Evolutionary conservation across 1,140 invertebrate genomes (phyloP).

Genomic region (Cotesia vestalis): DNA sequence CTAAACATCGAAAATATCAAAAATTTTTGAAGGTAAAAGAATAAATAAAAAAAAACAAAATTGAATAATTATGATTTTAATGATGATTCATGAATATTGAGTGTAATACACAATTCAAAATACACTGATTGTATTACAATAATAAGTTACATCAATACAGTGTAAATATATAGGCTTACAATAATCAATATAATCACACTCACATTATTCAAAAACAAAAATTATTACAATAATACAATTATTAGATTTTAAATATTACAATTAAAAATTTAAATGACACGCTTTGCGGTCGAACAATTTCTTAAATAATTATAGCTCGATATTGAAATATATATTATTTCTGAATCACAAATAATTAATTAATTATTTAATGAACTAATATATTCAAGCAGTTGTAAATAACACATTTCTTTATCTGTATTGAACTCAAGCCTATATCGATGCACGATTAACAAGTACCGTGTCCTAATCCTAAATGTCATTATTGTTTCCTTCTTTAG

Average conservation of each 20-base stretch:
- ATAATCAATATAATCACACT: conserved; percentile 32
- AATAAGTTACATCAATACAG: conserved; percentile 43
- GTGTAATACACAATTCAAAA: conserved; percentile 45
- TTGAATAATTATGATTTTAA: conserved; percentile 1
- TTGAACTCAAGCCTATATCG: too few relatives aligned
- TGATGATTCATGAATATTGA: conserved; percentile 44
- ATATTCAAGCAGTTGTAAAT: too few relatives aligned
- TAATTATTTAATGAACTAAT: too few relatives aligned
- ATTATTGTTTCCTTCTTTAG: not conserved
- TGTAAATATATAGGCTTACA: conserved; percentile 38
- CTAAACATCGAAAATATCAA: not conserved
- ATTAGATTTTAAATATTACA: too few relatives aligned
- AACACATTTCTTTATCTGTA: too few relatives aligned
- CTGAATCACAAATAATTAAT: not conserved
- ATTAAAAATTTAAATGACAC: too few relatives aligned
- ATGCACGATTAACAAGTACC: too few relatives aligned
- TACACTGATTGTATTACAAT: conserved; percentile 46
- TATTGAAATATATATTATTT: conserved; percentile 24
- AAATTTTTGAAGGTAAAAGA: conserved; percentile 46
- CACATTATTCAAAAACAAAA: conserved; percentile 20
- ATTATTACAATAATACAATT: not conserved
- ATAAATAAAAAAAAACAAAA: conserved; percentile 22
- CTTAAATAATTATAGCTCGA: conserved; percentile 9
- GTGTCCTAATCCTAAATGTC: too few relatives aligned
- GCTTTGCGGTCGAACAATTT: too few relatives aligned